Evolutionary conservation across 2,888 invertebrate species (phyloP), one percentile per base, ranked within the genome.

Genomic region (Osedax frankpressi): DNA sequence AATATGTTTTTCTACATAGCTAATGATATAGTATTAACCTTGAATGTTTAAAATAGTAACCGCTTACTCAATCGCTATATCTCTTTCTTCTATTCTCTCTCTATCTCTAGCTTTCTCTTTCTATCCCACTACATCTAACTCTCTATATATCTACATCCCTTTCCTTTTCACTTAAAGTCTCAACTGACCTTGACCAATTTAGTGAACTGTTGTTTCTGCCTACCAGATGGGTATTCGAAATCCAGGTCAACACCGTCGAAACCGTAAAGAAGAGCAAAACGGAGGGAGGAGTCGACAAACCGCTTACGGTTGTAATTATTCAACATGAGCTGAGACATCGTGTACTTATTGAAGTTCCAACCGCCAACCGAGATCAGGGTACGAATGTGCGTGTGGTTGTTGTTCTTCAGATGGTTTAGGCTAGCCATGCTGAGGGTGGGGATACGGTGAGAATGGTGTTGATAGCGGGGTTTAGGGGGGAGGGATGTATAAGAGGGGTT

Each of bases 171-270:
- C 59, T 14, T 14, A 19, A 14, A 19, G 19, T 59, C 19, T 59
- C 14, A 19, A 44, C 74, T 59, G 74, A 77, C 78, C 72, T 65
- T 28, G n/a, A 78, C 69, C 70, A 78, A 75, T 30, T 63, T 28
- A 24, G 71, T 60, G 62, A 70, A 77, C 24, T 60, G 73, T 2
- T 28, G 30, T 68, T 75, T 77, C 3, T 77, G 73, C n/a, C 24
- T 3, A 28, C 67, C 44, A 6, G 28, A 59, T 2, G 77, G 77
- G 65, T 74, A 77, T 60, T 78, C 78, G 77, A 77, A 78, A 70
- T 78, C 78, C 63, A 78, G 71, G 68, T 78, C 78, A 28, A 77
- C 74, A 3, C 78, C 77, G 74, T 78, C 76, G 74, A 78, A 75
- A n/a, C 71, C 65, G 70, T 76, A 74, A n/a, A 72, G 67, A 2